Percentiles rank a stretch among this genome's conserved stretches.
Conservation (phyloP, 1,140 invertebrate genomes). For the Limonius californicus region DNA sequence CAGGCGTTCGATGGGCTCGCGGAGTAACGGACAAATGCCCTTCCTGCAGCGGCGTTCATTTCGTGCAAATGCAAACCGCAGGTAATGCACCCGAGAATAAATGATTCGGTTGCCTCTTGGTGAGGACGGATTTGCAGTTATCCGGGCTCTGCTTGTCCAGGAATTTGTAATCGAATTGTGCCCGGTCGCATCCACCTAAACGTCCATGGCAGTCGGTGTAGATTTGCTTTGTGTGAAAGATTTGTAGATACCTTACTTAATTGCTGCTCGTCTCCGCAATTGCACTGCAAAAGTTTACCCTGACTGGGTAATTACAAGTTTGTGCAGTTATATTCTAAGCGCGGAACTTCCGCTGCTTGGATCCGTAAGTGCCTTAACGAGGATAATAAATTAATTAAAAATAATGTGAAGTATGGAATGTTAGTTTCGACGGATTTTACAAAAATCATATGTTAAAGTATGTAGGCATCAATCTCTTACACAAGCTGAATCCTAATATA, state of each 20-base stretch:
- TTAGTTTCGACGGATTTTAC: no score
- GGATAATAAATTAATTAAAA: no score
- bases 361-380: no score
- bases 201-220: background rate
- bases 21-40: slow-evolving; percentile 1
- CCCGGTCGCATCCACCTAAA: no score
- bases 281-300: no score
- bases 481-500: no score
- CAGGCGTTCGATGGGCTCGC: background rate
- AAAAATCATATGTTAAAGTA: no score
- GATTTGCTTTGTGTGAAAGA: slow-evolving; percentile 1
- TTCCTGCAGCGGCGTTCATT: background rate
- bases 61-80: background rate
- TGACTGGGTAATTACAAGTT: no score
- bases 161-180: background rate
- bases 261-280: background rate
- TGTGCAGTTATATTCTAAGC: no score
- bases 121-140: background rate
- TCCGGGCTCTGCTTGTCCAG: background rate
- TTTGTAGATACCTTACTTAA: background rate
- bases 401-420: no score
- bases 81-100: background rate
- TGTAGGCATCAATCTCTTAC: no score
- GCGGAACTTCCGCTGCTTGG: no score
- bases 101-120: background rate